Base-by-base conservation (phyloP, 2,113 vertebrate genomes). In the Cyprinodon variegatus region DNA sequence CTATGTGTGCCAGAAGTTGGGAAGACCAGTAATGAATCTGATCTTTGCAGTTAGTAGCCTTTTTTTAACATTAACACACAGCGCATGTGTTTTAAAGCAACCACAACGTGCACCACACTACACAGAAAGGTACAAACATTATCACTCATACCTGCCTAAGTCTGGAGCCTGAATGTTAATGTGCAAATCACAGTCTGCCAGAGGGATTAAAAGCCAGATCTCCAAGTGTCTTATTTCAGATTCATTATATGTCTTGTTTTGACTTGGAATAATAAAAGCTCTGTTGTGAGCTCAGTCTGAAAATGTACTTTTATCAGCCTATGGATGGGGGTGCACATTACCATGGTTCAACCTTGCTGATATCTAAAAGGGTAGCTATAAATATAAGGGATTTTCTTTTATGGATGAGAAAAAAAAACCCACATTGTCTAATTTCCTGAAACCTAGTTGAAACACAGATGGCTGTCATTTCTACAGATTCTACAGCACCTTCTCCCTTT, bases 301-400 rank as follows among this genome's bases (percentile, higher is more conserved):
- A 88, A 87, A 81, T 83, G 83, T 69, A 61, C 57, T 29, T 80
- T 76, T 83, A 72, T 70, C 74, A 57, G 81, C 82, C 61, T 22
- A 1, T 68, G 65, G 41, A 61, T 65, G 74, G 59, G 77, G 83
- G 63, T 81, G 77, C 41, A 60, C 65, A 82, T 76, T 68, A 79
- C 50, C 36, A 38, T 41, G 66, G 53, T 4, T 6, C 66, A 73
- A 72, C 74, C 48, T 61, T 84, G 7, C 29, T 67, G 50, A 82
- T 86, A 83, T 81, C 71, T 80, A 65, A 37, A 63, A 68, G 80
- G 80, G 75, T 72, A 59, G 62, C 59, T 59, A 17, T 29, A 72
- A 53, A 63, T 77, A 82, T 77, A 53, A 40, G n/a, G 63, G 45
- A 73, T 72, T 74, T 77, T 29, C 29, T 63, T 69, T 50, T 63